Evolutionary conservation across 2,888 invertebrate genomes (phyloP).

Genomic region (Fabriciana adippe): DNA sequence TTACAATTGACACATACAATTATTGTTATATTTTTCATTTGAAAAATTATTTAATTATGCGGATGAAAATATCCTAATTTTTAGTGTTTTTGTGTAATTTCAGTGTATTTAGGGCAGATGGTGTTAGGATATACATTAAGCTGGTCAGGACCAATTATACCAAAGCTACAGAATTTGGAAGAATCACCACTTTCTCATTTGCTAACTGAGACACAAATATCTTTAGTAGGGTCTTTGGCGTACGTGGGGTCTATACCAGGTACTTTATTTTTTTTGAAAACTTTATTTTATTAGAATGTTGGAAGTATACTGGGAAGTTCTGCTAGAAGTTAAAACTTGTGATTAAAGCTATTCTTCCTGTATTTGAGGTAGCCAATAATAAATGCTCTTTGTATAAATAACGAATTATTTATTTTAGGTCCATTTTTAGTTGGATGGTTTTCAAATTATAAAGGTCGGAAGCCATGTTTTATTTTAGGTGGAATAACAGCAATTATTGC

Average conservation of each 20-base stretch:
- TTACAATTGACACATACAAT: too few species aligned
- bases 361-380: not conserved
- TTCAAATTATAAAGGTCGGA: slow-evolving; percentile 28
- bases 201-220: slow-evolving; percentile 44
- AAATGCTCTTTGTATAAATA: too few species aligned
- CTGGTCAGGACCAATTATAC: slow-evolving; percentile 52
- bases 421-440: slow-evolving; percentile 34
- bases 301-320: not conserved
- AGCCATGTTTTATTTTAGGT: slow-evolving; percentile 21
- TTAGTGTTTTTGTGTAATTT: slow-evolving; percentile 25
- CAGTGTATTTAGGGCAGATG: slow-evolving; percentile 52
- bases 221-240: slow-evolving; percentile 47
- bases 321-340: too few species aligned
- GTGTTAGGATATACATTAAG: slow-evolving; percentile 47
- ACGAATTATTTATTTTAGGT: slow-evolving; percentile 44
- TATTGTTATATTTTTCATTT: too few species aligned
- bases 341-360: not conserved
- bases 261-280: slow-evolving; percentile 29
- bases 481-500: slow-evolving; percentile 11
- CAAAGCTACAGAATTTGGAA: slow-evolving; percentile 47
- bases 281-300: not conserved
- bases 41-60: too few species aligned
- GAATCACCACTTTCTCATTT: slow-evolving; percentile 45
- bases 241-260: slow-evolving; percentile 50
- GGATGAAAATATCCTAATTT: too few species aligned